Base-by-base conservation (phyloP, 2,888 invertebrate species). In the Plebejus melissa region DNA sequence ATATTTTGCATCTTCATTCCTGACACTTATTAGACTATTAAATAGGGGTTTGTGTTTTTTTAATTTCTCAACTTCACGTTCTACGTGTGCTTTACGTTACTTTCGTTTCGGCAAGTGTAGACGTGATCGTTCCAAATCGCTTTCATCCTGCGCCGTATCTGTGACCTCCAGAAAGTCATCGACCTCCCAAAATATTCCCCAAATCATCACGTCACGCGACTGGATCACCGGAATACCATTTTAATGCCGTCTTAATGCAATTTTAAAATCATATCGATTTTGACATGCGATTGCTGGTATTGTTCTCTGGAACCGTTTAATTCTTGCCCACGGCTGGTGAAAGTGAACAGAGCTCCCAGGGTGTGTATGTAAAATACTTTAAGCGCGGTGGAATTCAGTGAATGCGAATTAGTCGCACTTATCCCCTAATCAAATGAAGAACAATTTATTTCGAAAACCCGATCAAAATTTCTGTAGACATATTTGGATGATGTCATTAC, bases 151-250 rank as follows among this genome's bases (percentile, higher is more conserved):
- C 32, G 54, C 28, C 13, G 50, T 50, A 71, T 46, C 58, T 58
- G 77, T 82, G 90, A 90, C 91, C 91, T 90, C 90, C 90, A 87
- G 84, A 76, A 83, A 89, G 92, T 92, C 93, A 90, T 87, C 88
- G 92, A 93, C 90, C 93, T 82, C 81, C 82, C 81, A 82, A 79
- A 86, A 88, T 89, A 86, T 90, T 91, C 89, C 88, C 90, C 89
- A 91, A 91, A 87, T 87, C 90, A 91, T 89, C 85, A 81, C 77
- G 77, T 83, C 91, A 92, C 90, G 91, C 92, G 83, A 88, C 84
- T 84, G 76, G 77, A 77, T 79, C 75, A 76, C 79, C 75, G 79
- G 78, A 80, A 79, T 72, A 70, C 76, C 79, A 79, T 77, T 78
- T 79, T 78, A 75, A 77, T 72, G 57, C 76, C 79, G 79, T 77